A percentile compares a stretch with the other conserved stretches of the same genome.
Evolutionary conservation across 2,888 invertebrate genomes (phyloP).

Genomic region (Mayetiola destructor): DNA sequence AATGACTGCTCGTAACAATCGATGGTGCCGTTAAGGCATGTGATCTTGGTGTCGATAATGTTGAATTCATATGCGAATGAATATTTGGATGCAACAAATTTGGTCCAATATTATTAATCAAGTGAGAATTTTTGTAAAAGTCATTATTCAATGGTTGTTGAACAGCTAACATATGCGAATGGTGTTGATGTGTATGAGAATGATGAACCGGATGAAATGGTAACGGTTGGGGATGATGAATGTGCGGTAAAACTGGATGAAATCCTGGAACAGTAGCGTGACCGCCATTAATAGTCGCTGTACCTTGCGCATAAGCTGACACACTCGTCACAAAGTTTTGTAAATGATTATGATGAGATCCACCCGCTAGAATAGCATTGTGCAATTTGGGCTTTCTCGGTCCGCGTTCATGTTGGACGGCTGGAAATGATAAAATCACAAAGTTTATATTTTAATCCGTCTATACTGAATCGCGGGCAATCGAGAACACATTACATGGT

Average conservation of each 20-base stretch:
- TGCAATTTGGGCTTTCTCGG: slow-evolving; percentile 85
- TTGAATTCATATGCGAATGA: not conserved
- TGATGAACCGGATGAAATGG: slow-evolving; percentile 29
- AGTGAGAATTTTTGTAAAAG: slow-evolving; percentile 13
- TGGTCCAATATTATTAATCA: not conserved
- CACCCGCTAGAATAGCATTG: slow-evolving; percentile 30
- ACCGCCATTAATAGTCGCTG: not conserved
- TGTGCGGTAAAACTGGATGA: slow-evolving; percentile 16
- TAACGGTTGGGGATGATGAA: slow-evolving; percentile 21
- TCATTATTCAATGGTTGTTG: slow-evolving; percentile 18
- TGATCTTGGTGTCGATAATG: not conserved
- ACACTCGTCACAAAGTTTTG: slow-evolving; percentile 7
- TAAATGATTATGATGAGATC: slow-evolving; percentile 20
- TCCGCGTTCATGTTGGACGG: slow-evolving; percentile 93
- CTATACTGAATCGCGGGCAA: too few relatives aligned
- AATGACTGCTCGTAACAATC: not conserved
- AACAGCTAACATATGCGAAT: slow-evolving; percentile 31
- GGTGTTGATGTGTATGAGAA: slow-evolving; percentile 30
- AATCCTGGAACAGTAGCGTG: slow-evolving; percentile 19
- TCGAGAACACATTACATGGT: too few relatives aligned
- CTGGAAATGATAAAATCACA: slow-evolving; percentile 38
- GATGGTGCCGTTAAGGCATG: too few relatives aligned
- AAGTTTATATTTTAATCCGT: too few relatives aligned
- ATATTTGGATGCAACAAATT: slow-evolving; percentile 1
- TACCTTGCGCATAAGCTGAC: slow-evolving; percentile 10